phyloP scores from a whole-genome alignment of 2,113 vertebrate species.

The Pundamilia nyererei region DNA sequence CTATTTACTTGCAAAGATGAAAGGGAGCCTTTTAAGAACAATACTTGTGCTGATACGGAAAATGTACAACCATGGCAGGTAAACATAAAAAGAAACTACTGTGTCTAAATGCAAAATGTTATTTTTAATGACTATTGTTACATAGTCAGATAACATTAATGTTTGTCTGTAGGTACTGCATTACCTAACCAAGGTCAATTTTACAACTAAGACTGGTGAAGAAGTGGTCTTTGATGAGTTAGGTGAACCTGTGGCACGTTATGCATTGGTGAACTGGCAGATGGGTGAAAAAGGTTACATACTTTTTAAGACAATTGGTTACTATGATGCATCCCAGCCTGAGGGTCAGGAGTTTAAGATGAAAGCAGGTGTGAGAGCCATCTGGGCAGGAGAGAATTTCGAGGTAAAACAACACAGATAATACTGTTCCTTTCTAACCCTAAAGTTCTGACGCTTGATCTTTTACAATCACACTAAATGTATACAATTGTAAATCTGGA shows the following conservation, averaged over 20 bases:
- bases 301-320: slow-evolving; percentile 65
- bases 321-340: slow-evolving; percentile 65
- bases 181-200: slow-evolving; percentile 68
- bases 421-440: background rate
- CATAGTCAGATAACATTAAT: background rate
- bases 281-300: slow-evolving; percentile 55
- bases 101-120: background rate
- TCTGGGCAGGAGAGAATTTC: slow-evolving; percentile 61
- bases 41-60: slow-evolving; percentile 56
- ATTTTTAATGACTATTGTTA: background rate
- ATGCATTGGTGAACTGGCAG: slow-evolving; percentile 75
- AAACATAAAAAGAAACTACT: background rate
- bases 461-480: background rate
- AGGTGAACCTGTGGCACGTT: slow-evolving; percentile 70
- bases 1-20: slow-evolving; percentile 59
- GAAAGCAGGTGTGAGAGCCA: slow-evolving; percentile 45
- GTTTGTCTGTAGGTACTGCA: slow-evolving; percentile 64
- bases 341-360: slow-evolving; percentile 68
- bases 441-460: background rate
- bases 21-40: slow-evolving; percentile 64
- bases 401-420: slow-evolving; percentile 34
- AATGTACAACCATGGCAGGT: slow-evolving; percentile 72
- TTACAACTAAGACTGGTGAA: slow-evolving; percentile 68
- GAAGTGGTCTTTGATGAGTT: slow-evolving; percentile 66
- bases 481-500: background rate